phyloP scores from a whole-genome alignment of 2,797 vertebrate genomes.

The Sebastes steindachneri region DNA sequence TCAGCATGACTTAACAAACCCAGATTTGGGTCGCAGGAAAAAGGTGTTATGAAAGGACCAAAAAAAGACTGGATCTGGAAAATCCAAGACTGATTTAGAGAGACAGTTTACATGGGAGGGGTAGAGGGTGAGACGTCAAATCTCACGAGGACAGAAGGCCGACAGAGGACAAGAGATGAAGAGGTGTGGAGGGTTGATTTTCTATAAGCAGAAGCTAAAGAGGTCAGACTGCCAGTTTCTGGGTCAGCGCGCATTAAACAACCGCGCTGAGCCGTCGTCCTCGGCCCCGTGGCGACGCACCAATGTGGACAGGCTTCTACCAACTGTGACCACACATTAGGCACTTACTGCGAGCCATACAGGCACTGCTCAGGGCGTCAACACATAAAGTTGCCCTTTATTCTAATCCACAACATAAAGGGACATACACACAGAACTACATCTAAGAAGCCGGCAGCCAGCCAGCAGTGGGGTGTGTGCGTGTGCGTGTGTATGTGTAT shows the following conservation, averaged over 20 bases:
- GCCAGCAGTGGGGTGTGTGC: slow-evolving; percentile 10
- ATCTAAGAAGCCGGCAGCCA: slow-evolving; percentile 46
- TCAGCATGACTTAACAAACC: neutral
- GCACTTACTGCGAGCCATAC: slow-evolving; percentile 59
- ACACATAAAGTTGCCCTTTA: slow-evolving; percentile 74
- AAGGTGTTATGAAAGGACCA: slow-evolving; percentile 15
- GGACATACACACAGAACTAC: slow-evolving; percentile 29
- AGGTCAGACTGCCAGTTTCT: slow-evolving; percentile 74
- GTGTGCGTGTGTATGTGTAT: neutral
- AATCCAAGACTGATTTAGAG: slow-evolving; percentile 32
- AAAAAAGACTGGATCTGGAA: neutral
- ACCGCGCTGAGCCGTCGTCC: slow-evolving; percentile 42
- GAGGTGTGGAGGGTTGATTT: slow-evolving; percentile 37
- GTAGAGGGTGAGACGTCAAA: slow-evolving; percentile 17
- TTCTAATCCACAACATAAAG: slow-evolving; percentile 64
- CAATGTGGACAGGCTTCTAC: slow-evolving; percentile 67
- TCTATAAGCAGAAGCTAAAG: slow-evolving; percentile 76
- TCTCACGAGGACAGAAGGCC: slow-evolving; percentile 23
- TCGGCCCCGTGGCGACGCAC: slow-evolving; percentile 49
- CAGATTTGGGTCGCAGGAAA: neutral
- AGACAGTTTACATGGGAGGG: slow-evolving; percentile 23
- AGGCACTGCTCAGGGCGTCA: slow-evolving; percentile 70
- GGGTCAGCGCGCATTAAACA: slow-evolving; percentile 73
- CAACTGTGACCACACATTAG: slow-evolving; percentile 73
- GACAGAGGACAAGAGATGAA: slow-evolving; percentile 19